These are phyloP conservation scores for Drosophila mercatorum DNA, from an alignment of 2,888 invertebrate species.

Conservation along the genomic window DNA sequence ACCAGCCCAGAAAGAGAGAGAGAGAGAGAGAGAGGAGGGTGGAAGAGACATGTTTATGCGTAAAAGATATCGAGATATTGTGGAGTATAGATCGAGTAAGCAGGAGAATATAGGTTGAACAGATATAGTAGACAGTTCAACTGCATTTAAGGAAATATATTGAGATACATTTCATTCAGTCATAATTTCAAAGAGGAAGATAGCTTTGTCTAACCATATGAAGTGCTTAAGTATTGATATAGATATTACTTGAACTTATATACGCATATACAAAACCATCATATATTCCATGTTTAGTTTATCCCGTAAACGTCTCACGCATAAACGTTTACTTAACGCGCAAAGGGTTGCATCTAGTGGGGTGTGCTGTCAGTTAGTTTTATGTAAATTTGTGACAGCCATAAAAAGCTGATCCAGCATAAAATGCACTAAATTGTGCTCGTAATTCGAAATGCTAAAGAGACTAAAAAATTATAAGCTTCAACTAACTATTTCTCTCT, in stretches of 20 bases:
- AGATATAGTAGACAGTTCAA: too few relatives aligned
- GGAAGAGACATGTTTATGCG: slow-evolving; percentile 21
- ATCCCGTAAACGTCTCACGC: neutral
- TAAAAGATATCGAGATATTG: neutral
- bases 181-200: too few relatives aligned
- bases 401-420: slow-evolving; percentile 51
- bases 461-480: slow-evolving; percentile 34
- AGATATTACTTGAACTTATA: too few relatives aligned
- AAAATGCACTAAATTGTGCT: slow-evolving; percentile 54
- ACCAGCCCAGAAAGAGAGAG: neutral
- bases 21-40: neutral
- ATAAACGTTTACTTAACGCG: slow-evolving; percentile 11
- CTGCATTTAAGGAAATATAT: too few relatives aligned
- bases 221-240: too few relatives aligned
- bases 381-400: slow-evolving; percentile 28
- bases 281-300: neutral
- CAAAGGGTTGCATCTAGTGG: slow-evolving; percentile 58
- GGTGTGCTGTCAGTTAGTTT: slow-evolving; percentile 39
- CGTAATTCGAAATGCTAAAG: slow-evolving; percentile 37
- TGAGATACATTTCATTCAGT: too few relatives aligned
- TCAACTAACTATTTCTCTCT: slow-evolving; percentile 17
- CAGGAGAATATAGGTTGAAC: too few relatives aligned
- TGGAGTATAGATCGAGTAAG: too few relatives aligned
- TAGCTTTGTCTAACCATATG: too few relatives aligned
- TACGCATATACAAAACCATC: neutral